A percentile compares a stretch with the other conserved stretches of the same genome.
Evolutionary conservation across 2,797 vertebrate species (phyloP).

Genomic region (Catostomus latipinnis): DNA sequence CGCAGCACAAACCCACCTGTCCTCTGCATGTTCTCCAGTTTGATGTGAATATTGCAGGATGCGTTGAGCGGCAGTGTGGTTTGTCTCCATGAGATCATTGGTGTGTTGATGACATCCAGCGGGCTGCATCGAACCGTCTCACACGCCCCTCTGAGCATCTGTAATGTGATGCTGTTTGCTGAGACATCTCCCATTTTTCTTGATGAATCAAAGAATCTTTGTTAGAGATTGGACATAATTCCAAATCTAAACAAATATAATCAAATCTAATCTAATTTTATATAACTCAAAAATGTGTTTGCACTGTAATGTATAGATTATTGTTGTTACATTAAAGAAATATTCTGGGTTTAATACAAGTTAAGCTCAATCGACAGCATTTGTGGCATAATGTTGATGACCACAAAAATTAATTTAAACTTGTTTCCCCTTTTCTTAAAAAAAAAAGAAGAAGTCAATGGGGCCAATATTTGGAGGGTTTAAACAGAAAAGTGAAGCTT

Average conservation of each 20-base stretch:
- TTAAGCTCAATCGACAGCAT: too few species aligned
- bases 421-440: too few species aligned
- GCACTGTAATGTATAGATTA: neutral
- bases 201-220: neutral
- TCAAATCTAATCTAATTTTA: neutral
- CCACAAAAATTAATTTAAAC: too few species aligned
- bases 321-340: too few species aligned
- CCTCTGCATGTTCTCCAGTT: slow-evolving; percentile 83
- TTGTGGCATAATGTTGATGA: too few species aligned
- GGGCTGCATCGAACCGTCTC: slow-evolving; percentile 75
- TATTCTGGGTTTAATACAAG: too few species aligned
- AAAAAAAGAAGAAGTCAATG: too few species aligned
- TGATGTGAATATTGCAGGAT: slow-evolving; percentile 72
- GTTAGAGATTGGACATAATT: neutral
- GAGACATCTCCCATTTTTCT: slow-evolving; percentile 68
- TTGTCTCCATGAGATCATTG: slow-evolving; percentile 74
- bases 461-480: too few species aligned
- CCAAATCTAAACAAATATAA: neutral
- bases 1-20: slow-evolving; percentile 66
- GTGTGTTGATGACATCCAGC: slow-evolving; percentile 78
- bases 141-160: slow-evolving; percentile 72
- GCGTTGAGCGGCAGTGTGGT: slow-evolving; percentile 70
- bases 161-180: slow-evolving; percentile 68
- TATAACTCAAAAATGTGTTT: neutral
- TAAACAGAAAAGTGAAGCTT: too few species aligned